A percentile compares a stretch with the other conserved stretches of the same genome.
phyloP scores from a whole-genome alignment of 2,113 vertebrate genomes.

The Seriola rivoliana region DNA sequence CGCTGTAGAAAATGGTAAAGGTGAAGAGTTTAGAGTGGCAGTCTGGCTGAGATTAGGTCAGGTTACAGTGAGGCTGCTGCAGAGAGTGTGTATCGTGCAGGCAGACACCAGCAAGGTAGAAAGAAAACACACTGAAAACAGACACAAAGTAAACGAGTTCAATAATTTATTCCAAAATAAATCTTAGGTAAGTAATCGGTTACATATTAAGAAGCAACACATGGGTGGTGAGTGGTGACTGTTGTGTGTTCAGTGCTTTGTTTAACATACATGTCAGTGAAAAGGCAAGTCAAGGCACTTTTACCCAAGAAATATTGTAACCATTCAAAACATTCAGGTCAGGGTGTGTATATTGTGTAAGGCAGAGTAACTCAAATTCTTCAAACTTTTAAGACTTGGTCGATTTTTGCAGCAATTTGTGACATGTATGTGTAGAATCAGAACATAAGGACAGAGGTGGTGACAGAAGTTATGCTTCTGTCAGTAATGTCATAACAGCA shows the following conservation, averaged over 20 bases:
- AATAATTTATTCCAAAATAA: constrained; percentile 75
- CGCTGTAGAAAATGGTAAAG: constrained; percentile 82
- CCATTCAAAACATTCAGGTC: constrained; percentile 34
- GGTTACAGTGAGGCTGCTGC: constrained; percentile 65
- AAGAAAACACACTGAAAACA: constrained; percentile 11
- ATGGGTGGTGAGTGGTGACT: background rate
- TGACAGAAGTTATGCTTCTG: background rate
- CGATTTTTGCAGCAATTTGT: background rate
- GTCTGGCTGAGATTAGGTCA: constrained; percentile 66
- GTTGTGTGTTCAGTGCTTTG: constrained; percentile 14
- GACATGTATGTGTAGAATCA: background rate
- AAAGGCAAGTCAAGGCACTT: constrained; percentile 65
- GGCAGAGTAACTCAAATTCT: constrained; percentile 12
- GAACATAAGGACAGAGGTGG: constrained; percentile 12
- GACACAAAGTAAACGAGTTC: constrained; percentile 29
- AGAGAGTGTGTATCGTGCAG: constrained; percentile 20
- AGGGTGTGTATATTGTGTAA: constrained; percentile 13
- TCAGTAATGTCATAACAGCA: background rate
- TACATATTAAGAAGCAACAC: constrained; percentile 17
- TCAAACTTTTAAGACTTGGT: constrained; percentile 56
- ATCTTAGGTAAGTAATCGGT: constrained; percentile 2
- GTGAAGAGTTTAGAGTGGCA: constrained; percentile 83
- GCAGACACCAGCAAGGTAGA: background rate
- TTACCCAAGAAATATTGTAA: constrained; percentile 20
- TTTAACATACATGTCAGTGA: constrained; percentile 31